Conservation (phyloP, 2,888 invertebrate genomes). For the Apotomis betuletana region DNA sequence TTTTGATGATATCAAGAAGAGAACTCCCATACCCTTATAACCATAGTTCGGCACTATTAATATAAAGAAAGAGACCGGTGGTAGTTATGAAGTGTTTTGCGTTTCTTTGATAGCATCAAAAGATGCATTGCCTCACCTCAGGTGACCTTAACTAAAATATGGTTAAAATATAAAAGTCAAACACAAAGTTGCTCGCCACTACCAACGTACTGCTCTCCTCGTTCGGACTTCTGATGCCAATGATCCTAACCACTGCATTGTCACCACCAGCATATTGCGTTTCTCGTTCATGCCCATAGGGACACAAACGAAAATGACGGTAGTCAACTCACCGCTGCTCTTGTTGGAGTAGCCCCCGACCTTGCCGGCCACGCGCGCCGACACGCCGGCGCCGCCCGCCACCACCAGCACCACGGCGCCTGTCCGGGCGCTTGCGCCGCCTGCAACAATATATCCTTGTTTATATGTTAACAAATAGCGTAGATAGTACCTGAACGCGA, state of each 20-base stretch:
- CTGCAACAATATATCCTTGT: constrained; percentile 47
- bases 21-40: no score
- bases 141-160: no score
- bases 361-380: constrained; percentile 91
- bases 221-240: neutral
- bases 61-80: no score
- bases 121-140: no score
- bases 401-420: constrained; percentile 67
- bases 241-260: neutral
- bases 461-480: neutral
- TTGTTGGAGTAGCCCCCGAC: constrained; percentile 90
- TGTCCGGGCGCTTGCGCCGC: constrained; percentile 61
- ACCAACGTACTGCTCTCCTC: neutral
- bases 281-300: no score
- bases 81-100: no score
- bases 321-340: constrained; percentile 85
- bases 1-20: no score
- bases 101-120: no score
- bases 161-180: no score
- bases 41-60: no score
- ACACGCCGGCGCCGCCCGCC: constrained; percentile 80
- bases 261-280: no score
- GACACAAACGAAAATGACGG: neutral
- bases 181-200: neutral
- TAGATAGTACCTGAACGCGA: no score